Conservation (phyloP, 1,140 invertebrate genomes). For the Saxidomus purpurata region DNA sequence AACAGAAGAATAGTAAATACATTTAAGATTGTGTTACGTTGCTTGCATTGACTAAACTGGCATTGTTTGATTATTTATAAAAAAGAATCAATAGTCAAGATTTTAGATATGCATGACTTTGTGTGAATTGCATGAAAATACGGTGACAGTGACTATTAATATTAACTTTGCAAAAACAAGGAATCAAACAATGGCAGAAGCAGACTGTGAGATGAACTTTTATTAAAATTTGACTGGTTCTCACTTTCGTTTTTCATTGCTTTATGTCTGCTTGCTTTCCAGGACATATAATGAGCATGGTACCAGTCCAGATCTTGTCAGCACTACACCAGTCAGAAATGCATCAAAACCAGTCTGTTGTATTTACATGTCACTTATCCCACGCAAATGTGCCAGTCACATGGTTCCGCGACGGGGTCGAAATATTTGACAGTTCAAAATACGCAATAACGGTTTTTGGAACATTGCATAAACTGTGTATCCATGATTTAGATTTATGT, state of each 20-base stretch:
- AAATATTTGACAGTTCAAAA: slow-evolving; percentile 75
- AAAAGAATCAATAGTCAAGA: neutral
- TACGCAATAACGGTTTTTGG: slow-evolving; percentile 72
- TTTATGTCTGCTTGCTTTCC: slow-evolving; percentile 65
- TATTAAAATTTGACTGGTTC: slow-evolving; percentile 34
- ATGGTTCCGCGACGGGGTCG: slow-evolving; percentile 84
- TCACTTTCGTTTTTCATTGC: neutral
- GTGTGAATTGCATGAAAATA: neutral
- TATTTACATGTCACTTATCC: slow-evolving; percentile 97
- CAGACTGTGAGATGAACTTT: neutral
- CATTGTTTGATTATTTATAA: slow-evolving; percentile 11
- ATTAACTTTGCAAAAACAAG: neutral
- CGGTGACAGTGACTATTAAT: neutral
- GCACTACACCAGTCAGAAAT: slow-evolving; percentile 96
- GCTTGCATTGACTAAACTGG: neutral
- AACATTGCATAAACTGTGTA: slow-evolving; percentile 75
- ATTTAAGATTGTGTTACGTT: neutral
- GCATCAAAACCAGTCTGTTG: slow-evolving; percentile 96
- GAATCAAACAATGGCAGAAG: slow-evolving; percentile 27
- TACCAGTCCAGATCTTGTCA: slow-evolving; percentile 76
- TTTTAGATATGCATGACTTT: neutral
- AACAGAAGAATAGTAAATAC: neutral
- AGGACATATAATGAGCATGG: slow-evolving; percentile 61
- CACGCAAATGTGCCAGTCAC: slow-evolving; percentile 94
- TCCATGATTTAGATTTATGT: slow-evolving; percentile 72